Evolutionary conservation across 2,888 invertebrate genomes (phyloP).

Genomic region (Clitarchus hookeri): DNA sequence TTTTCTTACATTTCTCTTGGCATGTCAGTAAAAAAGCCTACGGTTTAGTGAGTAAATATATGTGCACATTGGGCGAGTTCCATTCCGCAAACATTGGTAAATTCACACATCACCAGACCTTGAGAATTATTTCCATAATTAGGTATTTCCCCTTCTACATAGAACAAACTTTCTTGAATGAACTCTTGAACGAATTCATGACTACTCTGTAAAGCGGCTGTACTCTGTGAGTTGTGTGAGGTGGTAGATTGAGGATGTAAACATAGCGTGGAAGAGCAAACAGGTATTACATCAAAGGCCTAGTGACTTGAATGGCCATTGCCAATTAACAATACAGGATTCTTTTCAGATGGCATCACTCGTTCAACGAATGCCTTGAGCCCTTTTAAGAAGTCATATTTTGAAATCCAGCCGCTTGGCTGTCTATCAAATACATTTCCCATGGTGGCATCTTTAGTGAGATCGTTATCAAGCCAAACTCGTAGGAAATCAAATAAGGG

Average conservation of each 20-base stretch:
- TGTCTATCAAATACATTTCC: conserved; percentile 26
- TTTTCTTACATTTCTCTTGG: neutral
- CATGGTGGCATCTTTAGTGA: conserved; percentile 3
- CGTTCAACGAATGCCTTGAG: neutral
- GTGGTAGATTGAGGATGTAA: neutral
- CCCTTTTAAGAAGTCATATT: conserved; percentile 27
- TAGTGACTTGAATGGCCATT: neutral
- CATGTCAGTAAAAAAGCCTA: no score
- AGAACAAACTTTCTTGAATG: neutral
- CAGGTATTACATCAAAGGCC: neutral
- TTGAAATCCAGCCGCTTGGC: conserved; percentile 4
- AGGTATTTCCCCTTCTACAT: neutral
- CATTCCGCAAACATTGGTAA: conserved; percentile 24
- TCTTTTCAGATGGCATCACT: no score
- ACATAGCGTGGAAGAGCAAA: neutral
- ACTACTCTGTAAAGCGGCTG: no score
- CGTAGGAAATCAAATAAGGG: conserved; percentile 28
- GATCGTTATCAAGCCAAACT: conserved; percentile 12
- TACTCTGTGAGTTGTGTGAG: neutral
- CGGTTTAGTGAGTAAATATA: conserved; percentile 11
- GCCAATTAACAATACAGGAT: neutral
- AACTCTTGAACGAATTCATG: no score
- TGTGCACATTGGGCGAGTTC: conserved; percentile 26
- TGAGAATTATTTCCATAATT: neutral
- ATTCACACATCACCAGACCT: conserved; percentile 19